These are phyloP conservation scores for Struthidea cinerea DNA, from an alignment of 2,113 vertebrate genomes.

Conservation along the genomic window DNA sequence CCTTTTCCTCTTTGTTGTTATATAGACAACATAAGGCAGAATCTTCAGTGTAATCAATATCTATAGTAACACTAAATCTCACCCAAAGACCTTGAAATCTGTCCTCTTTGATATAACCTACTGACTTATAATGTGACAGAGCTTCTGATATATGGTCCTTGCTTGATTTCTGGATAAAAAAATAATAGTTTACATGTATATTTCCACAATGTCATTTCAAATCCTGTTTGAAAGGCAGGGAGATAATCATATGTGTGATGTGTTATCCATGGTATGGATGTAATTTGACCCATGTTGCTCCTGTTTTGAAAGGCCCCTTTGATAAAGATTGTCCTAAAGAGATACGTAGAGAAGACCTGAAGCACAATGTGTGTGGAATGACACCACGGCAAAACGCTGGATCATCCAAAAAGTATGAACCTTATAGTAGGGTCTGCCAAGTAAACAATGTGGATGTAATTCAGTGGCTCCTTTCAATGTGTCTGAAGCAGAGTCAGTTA, in stretches of 20 bases:
- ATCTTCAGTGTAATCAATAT: background rate
- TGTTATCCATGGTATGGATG: background rate
- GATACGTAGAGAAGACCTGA: background rate
- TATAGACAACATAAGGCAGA: background rate
- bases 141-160: background rate
- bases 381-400: background rate
- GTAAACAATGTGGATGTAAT: background rate
- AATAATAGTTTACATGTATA: background rate
- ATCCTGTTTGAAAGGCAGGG: background rate
- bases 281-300: background rate
- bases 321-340: background rate
- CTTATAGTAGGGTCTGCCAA: background rate
- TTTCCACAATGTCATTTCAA: background rate
- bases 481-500: background rate
- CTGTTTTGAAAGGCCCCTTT: background rate
- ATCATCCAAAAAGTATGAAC: background rate
- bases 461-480: background rate
- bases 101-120: background rate
- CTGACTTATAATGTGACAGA: background rate
- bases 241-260: background rate
- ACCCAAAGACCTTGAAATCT: background rate
- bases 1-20: background rate
- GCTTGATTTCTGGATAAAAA: background rate
- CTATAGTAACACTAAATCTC: background rate
- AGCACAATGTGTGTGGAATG: background rate